These are phyloP conservation scores for Tiliacea citrago DNA, from an alignment of 2,888 invertebrate species.

Conservation along the genomic window DNA sequence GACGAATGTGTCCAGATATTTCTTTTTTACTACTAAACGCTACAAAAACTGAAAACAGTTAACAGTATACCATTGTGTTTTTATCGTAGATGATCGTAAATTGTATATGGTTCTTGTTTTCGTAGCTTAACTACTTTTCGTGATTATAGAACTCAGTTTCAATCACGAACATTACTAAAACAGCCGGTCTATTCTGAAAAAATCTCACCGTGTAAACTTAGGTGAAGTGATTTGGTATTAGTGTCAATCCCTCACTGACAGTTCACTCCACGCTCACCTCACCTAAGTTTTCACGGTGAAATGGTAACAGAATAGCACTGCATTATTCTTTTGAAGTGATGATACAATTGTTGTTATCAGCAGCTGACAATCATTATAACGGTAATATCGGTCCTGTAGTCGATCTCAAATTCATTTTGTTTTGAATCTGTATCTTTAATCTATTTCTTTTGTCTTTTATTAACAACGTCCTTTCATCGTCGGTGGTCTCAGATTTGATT, in stretches of 20 bases:
- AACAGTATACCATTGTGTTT: constrained; percentile 56
- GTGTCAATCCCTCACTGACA: too few species aligned
- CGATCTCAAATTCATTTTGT: constrained; percentile 19
- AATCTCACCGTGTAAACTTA: too few species aligned
- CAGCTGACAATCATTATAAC: constrained; percentile 1
- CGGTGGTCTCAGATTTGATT: constrained; percentile 45
- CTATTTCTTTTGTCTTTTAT: constrained; percentile 34
- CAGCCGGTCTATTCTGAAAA: too few species aligned
- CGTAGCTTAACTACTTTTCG: constrained; percentile 1
- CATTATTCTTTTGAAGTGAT: constrained; percentile 10
- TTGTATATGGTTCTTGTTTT: constrained; percentile 29
- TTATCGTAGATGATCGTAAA: constrained; percentile 51
- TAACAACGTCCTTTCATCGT: constrained; percentile 23
- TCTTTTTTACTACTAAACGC: constrained; percentile 39
- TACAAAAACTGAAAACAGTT: constrained; percentile 31
- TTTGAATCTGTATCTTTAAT: constrained; percentile 40
- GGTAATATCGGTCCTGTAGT: constrained; percentile 6
- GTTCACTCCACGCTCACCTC: too few species aligned
- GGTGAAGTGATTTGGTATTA: too few species aligned
- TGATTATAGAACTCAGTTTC: background rate
- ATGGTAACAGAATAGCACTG: too few species aligned
- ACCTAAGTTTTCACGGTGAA: too few species aligned
- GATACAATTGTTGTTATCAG: constrained; percentile 1
- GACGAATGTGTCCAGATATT: constrained; percentile 55
- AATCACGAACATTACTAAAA: constrained; percentile 13